These are phyloP conservation scores for Setipinna tenuifilis DNA, from an alignment of 2,797 vertebrate species.

Conservation along the genomic window DNA sequence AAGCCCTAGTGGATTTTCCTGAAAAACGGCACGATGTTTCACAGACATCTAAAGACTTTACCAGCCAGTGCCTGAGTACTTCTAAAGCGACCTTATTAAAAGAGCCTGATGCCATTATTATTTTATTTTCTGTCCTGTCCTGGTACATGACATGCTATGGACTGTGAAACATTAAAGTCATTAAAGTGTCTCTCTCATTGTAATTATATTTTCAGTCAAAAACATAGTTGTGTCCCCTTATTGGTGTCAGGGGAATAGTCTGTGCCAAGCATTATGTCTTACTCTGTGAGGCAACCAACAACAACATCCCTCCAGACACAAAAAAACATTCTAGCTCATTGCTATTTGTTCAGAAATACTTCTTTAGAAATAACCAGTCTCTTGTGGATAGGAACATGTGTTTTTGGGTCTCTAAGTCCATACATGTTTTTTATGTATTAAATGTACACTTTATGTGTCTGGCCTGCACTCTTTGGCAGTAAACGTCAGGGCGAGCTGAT, in stretches of 20 bases:
- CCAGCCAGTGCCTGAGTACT: neutral
- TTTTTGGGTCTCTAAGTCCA: neutral
- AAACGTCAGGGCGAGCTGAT: conserved; percentile 2
- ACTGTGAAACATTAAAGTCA: neutral
- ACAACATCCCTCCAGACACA: neutral
- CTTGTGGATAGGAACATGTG: neutral
- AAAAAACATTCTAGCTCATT: neutral
- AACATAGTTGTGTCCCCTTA: neutral
- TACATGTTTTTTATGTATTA: conserved; percentile 3
- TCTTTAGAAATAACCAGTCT: neutral
- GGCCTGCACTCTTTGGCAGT: neutral
- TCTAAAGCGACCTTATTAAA: conserved; percentile 4
- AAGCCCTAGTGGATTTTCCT: neutral
- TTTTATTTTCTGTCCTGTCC: neutral
- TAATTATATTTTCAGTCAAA: neutral
- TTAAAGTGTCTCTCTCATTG: neutral
- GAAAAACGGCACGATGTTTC: neutral
- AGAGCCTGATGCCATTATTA: neutral
- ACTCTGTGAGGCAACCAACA: neutral
- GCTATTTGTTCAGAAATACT: neutral
- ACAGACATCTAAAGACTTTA: neutral
- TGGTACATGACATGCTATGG: neutral
- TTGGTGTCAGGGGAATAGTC: neutral
- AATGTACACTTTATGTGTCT: conserved; percentile 12
- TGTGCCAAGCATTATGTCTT: neutral